These are phyloP conservation scores for Hydrotaea cyrtoneurina DNA, from an alignment of 2,888 invertebrate genomes.

Conservation along the genomic window DNA sequence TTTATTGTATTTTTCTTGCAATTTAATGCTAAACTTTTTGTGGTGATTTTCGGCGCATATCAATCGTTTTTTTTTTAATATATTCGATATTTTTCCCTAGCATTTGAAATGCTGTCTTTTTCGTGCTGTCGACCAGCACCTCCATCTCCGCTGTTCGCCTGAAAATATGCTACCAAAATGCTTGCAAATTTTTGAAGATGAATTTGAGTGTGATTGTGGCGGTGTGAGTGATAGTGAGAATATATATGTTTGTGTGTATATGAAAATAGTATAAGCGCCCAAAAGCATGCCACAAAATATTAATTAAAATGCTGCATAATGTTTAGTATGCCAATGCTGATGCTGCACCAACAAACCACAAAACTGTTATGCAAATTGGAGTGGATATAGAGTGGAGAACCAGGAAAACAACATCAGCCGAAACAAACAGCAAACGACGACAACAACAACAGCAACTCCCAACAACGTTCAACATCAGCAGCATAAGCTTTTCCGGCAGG, in stretches of 20 bases:
- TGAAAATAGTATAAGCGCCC: slow-evolving; percentile 57
- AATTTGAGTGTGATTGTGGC: neutral
- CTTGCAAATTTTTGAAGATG: neutral
- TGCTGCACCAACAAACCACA: slow-evolving; percentile 44
- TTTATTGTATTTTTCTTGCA: neutral
- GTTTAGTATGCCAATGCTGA: slow-evolving; percentile 64
- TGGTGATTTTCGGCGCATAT: neutral
- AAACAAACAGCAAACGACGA: neutral
- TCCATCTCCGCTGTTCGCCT: neutral
- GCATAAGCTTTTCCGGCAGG: slow-evolving; percentile 15
- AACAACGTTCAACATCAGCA: too few relatives aligned
- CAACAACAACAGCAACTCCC: too few relatives aligned
- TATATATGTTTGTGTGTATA: neutral
- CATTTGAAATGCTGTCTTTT: slow-evolving; percentile 15
- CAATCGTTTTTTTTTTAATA: too few relatives aligned
- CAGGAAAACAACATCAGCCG: slow-evolving; percentile 44
- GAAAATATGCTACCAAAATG: slow-evolving; percentile 3
- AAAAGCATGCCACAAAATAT: slow-evolving; percentile 69
- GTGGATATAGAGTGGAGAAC: slow-evolving; percentile 58
- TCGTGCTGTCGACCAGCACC: neutral
- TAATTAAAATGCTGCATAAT: slow-evolving; percentile 69
- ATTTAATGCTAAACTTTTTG: neutral
- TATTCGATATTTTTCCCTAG: neutral
- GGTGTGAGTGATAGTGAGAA: neutral
- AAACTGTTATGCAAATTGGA: slow-evolving; percentile 68